Base-by-base conservation (phyloP, 2,888 invertebrate genomes). In the Emmelina monodactyla region DNA sequence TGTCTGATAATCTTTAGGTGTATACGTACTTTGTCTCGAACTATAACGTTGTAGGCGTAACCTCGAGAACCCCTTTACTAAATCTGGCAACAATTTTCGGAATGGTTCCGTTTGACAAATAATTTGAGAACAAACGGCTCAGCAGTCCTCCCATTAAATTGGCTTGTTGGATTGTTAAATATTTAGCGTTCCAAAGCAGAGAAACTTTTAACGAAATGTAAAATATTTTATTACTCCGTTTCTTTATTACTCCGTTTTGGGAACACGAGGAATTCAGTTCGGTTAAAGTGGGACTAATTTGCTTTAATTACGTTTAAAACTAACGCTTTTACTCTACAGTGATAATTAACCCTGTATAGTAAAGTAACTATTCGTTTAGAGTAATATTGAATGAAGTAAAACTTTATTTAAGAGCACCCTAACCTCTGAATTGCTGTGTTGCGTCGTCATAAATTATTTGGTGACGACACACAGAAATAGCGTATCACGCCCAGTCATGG, bases 401-500 rank as follows among this genome's bases (percentile, higher is more conserved):
- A n/a, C n/a, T n/a, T n/a, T n/a, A n/a, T n/a, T n/a, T n/a, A n/a
- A n/a, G n/a, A n/a, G n/a, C n/a, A n/a, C n/a, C n/a, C n/a, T n/a
- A n/a, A n/a, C n/a, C n/a, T n/a, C n/a, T n/a, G n/a, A n/a, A n/a
- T n/a, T n/a, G n/a, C n/a, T n/a, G n/a, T n/a, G n/a, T n/a, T 62
- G 68, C 70, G 63, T 55, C 62, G 53, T 55, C 68, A 68, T 79
- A 78, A 78, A 79, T 79, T 72, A 73, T 66, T 57, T 58, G 46
- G 50, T 58, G 68, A 68, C 69, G 66, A 69, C 66, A 55, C 61
- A 71, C 73, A 67, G 71, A 78, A 78, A 78, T 78, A 78, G 78
- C 78, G 71, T 71, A 68, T 64, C 78, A 72, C 76, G 75, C 76
- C 64, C 63, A 53, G 47, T 56, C 75, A 73, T 78, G 78, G 73